Conservation (phyloP, 2,797 vertebrate species). For the Sebastes flavidus region DNA sequence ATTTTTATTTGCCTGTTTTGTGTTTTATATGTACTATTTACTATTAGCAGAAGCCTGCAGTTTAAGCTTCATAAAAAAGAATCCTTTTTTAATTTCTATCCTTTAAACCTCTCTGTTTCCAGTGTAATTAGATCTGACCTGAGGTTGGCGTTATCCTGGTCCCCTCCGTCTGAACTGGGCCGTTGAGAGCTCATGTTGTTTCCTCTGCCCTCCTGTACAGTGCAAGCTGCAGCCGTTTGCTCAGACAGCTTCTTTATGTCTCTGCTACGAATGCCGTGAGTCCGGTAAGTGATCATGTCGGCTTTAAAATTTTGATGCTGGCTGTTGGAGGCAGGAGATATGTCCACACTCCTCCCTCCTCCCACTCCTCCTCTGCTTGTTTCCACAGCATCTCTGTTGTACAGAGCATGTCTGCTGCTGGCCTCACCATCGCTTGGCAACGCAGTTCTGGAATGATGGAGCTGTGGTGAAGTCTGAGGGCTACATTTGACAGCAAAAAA, state of each 20-base stretch:
- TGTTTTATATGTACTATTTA: background rate
- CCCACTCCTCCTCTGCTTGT: conserved; percentile 57
- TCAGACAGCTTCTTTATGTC: conserved; percentile 75
- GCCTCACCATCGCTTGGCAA: conserved; percentile 81
- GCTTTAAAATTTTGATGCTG: conserved; percentile 23
- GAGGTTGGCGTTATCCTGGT: conserved; percentile 59
- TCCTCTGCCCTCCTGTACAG: conserved; percentile 60
- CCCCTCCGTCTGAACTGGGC: conserved; percentile 4
- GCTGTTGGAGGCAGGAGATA: conserved; percentile 45
- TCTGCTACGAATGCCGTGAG: conserved; percentile 48
- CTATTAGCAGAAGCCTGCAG: background rate
- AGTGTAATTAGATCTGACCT: conserved; percentile 65
- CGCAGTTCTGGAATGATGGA: conserved; percentile 58
- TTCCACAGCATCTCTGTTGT: conserved; percentile 58
- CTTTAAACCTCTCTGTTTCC: background rate
- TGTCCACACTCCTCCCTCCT: conserved; percentile 56
- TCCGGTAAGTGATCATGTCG: conserved; percentile 48
- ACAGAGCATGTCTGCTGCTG: conserved; percentile 58
- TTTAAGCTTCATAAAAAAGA: background rate
- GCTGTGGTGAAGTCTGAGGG: conserved; percentile 44
- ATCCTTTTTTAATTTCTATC: background rate
- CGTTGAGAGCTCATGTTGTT: conserved; percentile 26
- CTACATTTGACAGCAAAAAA: conserved; percentile 50
- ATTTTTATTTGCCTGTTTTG: background rate
- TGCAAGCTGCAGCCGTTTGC: conserved; percentile 68